Evolutionary conservation across 1,140 invertebrate species (phyloP).

Genomic region (Hermetia illucens): DNA sequence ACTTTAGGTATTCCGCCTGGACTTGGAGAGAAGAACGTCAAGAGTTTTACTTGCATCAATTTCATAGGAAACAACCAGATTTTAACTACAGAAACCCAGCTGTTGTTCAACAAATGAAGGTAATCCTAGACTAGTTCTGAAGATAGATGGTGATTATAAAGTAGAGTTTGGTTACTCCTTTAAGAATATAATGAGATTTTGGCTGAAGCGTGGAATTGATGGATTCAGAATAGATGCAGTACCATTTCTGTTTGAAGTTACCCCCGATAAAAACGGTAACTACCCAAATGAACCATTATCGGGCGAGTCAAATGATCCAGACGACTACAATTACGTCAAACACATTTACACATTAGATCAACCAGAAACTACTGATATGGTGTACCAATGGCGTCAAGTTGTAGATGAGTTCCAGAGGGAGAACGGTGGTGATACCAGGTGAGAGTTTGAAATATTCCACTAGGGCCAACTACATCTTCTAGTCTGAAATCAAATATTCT

Average conservation of each 20-base stretch:
- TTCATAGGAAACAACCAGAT: conserved; percentile 47
- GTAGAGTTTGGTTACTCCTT: too few relatives aligned
- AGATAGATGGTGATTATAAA: too few relatives aligned
- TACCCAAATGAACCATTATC: conserved; percentile 40
- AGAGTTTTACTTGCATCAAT: conserved; percentile 48
- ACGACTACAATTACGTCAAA: conserved; percentile 38
- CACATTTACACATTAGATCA: conserved; percentile 48
- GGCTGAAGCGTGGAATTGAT: conserved; percentile 54
- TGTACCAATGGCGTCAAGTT: conserved; percentile 43
- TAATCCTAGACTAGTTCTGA: conserved; percentile 1
- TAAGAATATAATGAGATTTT: conserved; percentile 45
- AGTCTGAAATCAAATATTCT: too few relatives aligned
- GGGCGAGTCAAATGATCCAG: conserved; percentile 22
- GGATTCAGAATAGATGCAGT: conserved; percentile 56
- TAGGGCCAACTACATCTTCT: too few relatives aligned
- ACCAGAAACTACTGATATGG: conserved; percentile 41
- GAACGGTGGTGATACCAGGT: conserved; percentile 23
- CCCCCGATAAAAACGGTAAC: conserved; percentile 29
- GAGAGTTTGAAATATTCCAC: too few relatives aligned
- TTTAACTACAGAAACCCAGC: conserved; percentile 47
- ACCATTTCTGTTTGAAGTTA: conserved; percentile 39
- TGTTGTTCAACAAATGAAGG: conserved; percentile 40
- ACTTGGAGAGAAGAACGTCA: conserved; percentile 33
- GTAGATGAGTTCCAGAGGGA: conserved; percentile 37
- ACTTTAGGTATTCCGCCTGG: conserved; percentile 36